Evolutionary conservation across 2,888 invertebrate genomes (phyloP).

Genomic region (Nymphalis urticae): DNA sequence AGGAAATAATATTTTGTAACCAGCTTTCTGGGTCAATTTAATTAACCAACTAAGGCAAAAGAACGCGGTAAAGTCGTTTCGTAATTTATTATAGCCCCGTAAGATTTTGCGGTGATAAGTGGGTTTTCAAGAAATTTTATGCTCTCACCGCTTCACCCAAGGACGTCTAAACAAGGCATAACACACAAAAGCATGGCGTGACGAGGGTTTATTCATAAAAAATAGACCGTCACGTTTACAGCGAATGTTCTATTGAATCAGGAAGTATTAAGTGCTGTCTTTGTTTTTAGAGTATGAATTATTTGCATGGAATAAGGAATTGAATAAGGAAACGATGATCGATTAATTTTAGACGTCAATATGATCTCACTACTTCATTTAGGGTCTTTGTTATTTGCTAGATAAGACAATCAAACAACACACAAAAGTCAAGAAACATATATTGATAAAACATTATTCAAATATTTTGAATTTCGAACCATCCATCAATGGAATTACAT

Average conservation of each 20-base stretch:
- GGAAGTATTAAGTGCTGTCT: slow-evolving; percentile 25
- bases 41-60: slow-evolving; percentile 19
- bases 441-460: too few relatives aligned
- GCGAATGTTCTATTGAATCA: slow-evolving; percentile 33
- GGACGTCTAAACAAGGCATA: slow-evolving; percentile 32
- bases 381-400: too few relatives aligned
- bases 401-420: too few relatives aligned
- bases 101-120: slow-evolving; percentile 21
- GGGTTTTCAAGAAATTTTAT: slow-evolving; percentile 17
- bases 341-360: too few relatives aligned
- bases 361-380: too few relatives aligned
- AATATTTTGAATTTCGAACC: too few relatives aligned
- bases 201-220: slow-evolving; percentile 39
- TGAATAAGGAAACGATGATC: too few relatives aligned
- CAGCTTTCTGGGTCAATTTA: slow-evolving; percentile 27
- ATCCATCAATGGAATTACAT: too few relatives aligned
- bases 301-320: not conserved
- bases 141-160: slow-evolving; percentile 1
- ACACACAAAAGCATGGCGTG: slow-evolving; percentile 37
- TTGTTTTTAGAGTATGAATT: slow-evolving; percentile 10
- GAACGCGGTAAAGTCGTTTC: slow-evolving; percentile 14
- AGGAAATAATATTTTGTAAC: slow-evolving; percentile 21
- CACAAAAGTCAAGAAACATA: too few relatives aligned
- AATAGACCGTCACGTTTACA: slow-evolving; percentile 33
- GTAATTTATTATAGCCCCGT: slow-evolving; percentile 25